Evolutionary conservation across 2,797 vertebrate species (phyloP).

Genomic region (Dipus sagitta): DNA sequence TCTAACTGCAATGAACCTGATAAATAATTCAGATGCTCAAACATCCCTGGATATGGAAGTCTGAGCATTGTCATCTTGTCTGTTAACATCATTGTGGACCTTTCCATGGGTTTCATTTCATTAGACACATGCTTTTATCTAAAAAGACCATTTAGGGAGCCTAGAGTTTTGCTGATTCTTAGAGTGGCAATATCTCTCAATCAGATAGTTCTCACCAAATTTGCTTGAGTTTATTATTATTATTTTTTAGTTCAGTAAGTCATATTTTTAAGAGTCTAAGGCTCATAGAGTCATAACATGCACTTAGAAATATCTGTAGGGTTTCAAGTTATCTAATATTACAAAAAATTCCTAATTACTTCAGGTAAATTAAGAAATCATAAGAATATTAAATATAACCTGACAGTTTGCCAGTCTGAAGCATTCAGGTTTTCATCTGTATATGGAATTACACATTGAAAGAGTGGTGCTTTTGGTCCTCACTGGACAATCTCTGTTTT

Average conservation of each 20-base stretch:
- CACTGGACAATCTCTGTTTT: neutral
- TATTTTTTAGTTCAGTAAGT: neutral
- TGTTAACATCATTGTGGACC: constrained; percentile 51
- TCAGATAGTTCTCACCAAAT: neutral
- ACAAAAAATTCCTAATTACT: neutral
- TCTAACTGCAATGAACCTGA: constrained; percentile 52
- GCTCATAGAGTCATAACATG: neutral
- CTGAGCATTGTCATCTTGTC: constrained; percentile 59
- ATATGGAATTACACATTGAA: neutral
- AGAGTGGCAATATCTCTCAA: neutral
- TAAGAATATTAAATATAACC: neutral
- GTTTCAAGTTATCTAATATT: neutral
- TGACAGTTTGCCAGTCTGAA: neutral
- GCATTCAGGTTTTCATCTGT: neutral
- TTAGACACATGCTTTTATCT: neutral
- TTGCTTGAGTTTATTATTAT: neutral
- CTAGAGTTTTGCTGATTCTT: neutral
- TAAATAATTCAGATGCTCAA: constrained; percentile 81
- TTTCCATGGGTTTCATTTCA: constrained; percentile 27
- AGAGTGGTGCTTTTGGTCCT: neutral
- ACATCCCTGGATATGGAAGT: constrained; percentile 30
- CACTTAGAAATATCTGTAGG: neutral
- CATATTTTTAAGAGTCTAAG: neutral
- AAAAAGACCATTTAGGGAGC: neutral
- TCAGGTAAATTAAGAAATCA: constrained; percentile 17